phyloP scores from a whole-genome alignment of 2,888 invertebrate species.

The Saturnia pavonia region DNA sequence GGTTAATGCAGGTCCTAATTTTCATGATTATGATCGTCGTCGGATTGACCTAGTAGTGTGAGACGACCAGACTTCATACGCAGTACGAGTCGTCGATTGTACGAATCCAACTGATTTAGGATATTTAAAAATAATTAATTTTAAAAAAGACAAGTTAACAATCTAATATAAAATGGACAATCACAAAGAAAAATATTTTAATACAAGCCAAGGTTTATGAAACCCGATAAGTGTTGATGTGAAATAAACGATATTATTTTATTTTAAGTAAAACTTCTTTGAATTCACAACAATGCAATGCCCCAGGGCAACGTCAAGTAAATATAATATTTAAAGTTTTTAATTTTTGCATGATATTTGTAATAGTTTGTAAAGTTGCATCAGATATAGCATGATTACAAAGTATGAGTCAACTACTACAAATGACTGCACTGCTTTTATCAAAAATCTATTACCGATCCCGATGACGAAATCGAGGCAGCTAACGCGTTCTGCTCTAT shows the following conservation, averaged over 20 bases:
- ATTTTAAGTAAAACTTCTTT: constrained; percentile 23
- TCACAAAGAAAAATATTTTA: constrained; percentile 36
- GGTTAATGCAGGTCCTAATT: no score
- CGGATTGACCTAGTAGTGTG: no score
- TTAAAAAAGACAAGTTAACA: no score
- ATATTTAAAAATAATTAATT: no score
- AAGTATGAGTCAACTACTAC: neutral
- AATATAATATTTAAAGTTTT: neutral
- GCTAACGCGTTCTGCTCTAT: no score
- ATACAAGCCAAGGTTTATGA: constrained; percentile 40
- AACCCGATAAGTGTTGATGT: constrained; percentile 34
- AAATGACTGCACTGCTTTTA: neutral
- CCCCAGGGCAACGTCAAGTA: neutral
- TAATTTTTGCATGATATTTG: constrained; percentile 25
- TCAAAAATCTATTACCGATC: no score
- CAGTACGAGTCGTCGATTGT: no score
- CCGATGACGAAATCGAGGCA: no score
- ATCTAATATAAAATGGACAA: constrained; percentile 29
- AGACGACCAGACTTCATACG: no score
- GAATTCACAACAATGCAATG: neutral
- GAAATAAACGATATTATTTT: constrained; percentile 31
- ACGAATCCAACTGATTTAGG: no score
- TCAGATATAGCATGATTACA: constrained; percentile 52
- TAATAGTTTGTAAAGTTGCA: constrained; percentile 46
- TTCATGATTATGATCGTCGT: no score